Percentiles rank a stretch among this genome's conserved stretches.
These are phyloP conservation scores for Lagria hirta DNA, from an alignment of 2,888 invertebrate genomes.

Conservation along the genomic window DNA sequence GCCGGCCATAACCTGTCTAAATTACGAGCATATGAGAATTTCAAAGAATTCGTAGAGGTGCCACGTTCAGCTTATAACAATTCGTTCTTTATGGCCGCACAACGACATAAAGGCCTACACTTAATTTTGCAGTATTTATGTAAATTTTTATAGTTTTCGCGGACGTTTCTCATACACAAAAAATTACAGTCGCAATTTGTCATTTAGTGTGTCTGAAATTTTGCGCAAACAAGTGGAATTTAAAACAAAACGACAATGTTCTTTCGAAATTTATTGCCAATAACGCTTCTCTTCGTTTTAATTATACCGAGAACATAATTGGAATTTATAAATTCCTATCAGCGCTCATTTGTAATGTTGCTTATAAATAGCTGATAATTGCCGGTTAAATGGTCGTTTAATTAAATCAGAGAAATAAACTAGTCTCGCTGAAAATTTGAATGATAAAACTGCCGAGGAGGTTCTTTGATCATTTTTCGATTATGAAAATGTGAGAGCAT, in stretches of 20 bases:
- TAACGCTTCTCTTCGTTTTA: conserved; percentile 19
- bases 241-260: conserved; percentile 25
- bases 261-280: conserved; percentile 20
- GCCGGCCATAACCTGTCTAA: conserved; percentile 38
- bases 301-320: conserved; percentile 18
- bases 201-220: conserved; percentile 11
- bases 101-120: conserved; percentile 21
- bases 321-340: conserved; percentile 21
- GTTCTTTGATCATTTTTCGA: no score
- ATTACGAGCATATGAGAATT: conserved; percentile 41
- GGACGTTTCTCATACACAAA: conserved; percentile 3
- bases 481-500: no score
- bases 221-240: conserved; percentile 20
- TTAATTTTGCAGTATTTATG: conserved; percentile 18
- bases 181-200: conserved; percentile 12
- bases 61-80: conserved; percentile 31
- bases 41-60: conserved; percentile 42
- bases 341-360: conserved; percentile 18
- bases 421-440: conserved; percentile 17
- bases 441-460: no score
- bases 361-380: conserved; percentile 24
- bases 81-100: conserved; percentile 20
- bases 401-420: conserved; percentile 22
- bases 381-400: conserved; percentile 21
- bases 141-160: conserved; percentile 5